phyloP scores from a whole-genome alignment of 2,113 vertebrate species.

The Sinocyclocheilus anophthalmus region DNA sequence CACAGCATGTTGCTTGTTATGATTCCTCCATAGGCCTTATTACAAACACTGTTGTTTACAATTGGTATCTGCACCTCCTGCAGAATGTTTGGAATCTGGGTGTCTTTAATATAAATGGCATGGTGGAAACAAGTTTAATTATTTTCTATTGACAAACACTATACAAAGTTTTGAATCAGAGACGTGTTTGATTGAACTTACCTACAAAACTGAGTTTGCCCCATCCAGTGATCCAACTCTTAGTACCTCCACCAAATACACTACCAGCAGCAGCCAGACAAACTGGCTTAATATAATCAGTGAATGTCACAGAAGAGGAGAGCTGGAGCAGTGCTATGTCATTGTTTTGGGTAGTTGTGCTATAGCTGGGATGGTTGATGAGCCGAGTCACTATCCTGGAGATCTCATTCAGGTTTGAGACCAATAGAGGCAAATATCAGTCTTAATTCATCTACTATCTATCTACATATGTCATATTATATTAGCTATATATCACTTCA shows the following conservation, averaged over 20 bases:
- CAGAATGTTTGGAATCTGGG: too few relatives aligned
- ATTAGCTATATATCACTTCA: background rate
- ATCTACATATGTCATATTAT: background rate
- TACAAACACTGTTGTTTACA: too few relatives aligned
- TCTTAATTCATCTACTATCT: background rate
- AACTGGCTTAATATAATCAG: slow-evolving; percentile 71
- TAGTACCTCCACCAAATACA: slow-evolving; percentile 60
- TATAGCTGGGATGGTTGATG: slow-evolving; percentile 66
- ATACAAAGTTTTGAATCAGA: background rate
- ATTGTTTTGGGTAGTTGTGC: slow-evolving; percentile 44
- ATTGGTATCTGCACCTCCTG: too few relatives aligned
- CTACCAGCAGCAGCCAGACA: slow-evolving; percentile 72
- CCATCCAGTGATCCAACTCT: slow-evolving; percentile 81
- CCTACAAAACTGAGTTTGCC: slow-evolving; percentile 46
- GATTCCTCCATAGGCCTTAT: too few relatives aligned
- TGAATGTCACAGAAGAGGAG: slow-evolving; percentile 55
- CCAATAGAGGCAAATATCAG: background rate
- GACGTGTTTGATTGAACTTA: slow-evolving; percentile 40
- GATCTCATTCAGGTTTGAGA: background rate
- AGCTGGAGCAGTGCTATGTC: slow-evolving; percentile 77
- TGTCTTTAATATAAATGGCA: too few relatives aligned
- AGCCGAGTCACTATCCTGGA: background rate
- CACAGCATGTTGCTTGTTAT: too few relatives aligned
- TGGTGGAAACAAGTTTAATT: too few relatives aligned
- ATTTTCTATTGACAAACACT: background rate